Evolutionary conservation across 2,797 vertebrate genomes (phyloP).

Genomic region (Pseudomugil gertrudae): DNA sequence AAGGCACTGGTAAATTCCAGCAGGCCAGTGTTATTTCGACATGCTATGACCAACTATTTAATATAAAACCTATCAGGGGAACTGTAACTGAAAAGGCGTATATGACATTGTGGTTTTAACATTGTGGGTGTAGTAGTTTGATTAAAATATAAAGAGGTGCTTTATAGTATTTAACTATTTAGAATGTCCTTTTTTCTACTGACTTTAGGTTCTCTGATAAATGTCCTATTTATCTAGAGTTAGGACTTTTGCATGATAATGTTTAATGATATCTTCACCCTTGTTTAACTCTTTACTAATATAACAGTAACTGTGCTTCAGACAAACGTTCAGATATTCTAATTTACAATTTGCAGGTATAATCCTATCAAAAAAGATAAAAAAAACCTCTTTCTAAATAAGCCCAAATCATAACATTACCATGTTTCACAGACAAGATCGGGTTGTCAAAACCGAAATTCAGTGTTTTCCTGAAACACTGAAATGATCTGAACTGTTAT

Average conservation of each 20-base stretch:
- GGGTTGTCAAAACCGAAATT: not conserved
- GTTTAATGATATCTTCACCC: not conserved
- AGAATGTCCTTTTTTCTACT: not conserved
- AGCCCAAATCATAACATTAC: not conserved
- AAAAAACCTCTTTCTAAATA: not conserved
- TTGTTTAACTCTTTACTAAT: not conserved
- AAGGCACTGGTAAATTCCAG: conserved; percentile 42
- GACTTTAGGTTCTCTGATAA: not conserved
- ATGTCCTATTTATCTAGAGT: not conserved
- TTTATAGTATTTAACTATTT: conserved; percentile 5
- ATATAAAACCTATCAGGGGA: conserved; percentile 54
- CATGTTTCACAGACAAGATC: not conserved
- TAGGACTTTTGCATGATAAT: not conserved
- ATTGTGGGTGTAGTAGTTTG: conserved; percentile 22
- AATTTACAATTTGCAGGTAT: not conserved
- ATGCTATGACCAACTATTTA: conserved; percentile 41
- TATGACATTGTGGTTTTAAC: conserved; percentile 66
- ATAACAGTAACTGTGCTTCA: not conserved
- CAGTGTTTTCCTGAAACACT: not conserved
- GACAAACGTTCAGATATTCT: not conserved
- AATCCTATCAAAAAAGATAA: not conserved
- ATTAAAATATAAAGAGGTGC: conserved; percentile 5
- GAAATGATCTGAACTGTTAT: too few relatives aligned
- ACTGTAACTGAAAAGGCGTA: conserved; percentile 39
- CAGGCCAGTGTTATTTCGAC: conserved; percentile 42